Percentiles rank a stretch among this genome's conserved stretches.
These are phyloP conservation scores for Augochlora pura DNA, from an alignment of 1,140 invertebrate species.

Conservation along the genomic window DNA sequence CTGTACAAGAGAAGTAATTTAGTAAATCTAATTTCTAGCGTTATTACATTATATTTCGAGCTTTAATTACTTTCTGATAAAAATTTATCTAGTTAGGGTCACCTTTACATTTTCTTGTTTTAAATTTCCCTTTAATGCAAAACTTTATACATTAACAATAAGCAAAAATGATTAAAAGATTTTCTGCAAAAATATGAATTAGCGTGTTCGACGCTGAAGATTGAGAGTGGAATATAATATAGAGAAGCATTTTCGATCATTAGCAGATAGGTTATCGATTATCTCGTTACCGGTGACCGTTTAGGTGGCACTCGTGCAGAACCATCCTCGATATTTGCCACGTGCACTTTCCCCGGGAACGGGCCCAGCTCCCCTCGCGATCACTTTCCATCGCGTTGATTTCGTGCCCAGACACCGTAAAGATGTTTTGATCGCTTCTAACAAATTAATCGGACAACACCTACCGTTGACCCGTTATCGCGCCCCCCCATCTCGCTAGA, in stretches of 20 bases:
- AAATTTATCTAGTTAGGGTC: too few species aligned
- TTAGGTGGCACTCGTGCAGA: constrained; percentile 16
- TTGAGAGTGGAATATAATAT: too few species aligned
- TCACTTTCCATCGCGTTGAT: constrained; percentile 39
- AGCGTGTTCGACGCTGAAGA: too few species aligned
- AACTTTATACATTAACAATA: too few species aligned
- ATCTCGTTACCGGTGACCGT: neutral
- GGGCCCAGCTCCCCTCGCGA: constrained; percentile 2
- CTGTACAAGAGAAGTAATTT: too few species aligned
- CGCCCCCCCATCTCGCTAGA: neutral
- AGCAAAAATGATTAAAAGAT: too few species aligned
- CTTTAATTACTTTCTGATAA: too few species aligned
- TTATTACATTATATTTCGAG: too few species aligned
- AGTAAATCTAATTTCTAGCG: too few species aligned
- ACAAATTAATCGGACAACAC: constrained; percentile 32
- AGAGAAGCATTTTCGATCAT: neutral
- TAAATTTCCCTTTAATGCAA: too few species aligned
- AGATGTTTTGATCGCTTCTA: constrained; percentile 22
- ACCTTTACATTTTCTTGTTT: too few species aligned
- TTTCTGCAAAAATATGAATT: too few species aligned
- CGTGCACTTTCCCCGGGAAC: constrained; percentile 35
- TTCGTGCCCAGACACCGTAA: constrained; percentile 32
- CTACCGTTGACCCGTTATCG: constrained; percentile 23
- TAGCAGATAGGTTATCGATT: neutral
- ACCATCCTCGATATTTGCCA: constrained; percentile 20